Evolutionary conservation across 2,797 vertebrate species (phyloP).

Genomic region (Dallia pectoralis): DNA sequence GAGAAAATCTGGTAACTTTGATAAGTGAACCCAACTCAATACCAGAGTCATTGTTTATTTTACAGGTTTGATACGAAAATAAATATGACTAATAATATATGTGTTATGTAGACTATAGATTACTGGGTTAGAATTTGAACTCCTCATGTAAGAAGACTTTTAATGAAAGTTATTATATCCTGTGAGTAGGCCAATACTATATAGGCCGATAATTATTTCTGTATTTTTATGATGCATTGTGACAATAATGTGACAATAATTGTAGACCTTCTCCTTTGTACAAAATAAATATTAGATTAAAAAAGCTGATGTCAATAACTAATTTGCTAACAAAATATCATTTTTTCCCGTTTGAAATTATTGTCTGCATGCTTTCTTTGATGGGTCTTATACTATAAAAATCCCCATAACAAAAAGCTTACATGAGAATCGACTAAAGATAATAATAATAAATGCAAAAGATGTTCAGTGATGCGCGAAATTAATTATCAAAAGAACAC

Average conservation of each 20-base stretch:
- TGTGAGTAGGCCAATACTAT: not conserved
- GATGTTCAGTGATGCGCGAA: not conserved
- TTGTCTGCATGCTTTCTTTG: not conserved
- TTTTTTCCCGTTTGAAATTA: not conserved
- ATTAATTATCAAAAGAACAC: too few relatives aligned
- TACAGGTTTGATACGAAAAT: too few relatives aligned
- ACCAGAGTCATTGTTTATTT: too few relatives aligned
- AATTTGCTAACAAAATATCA: not conserved
- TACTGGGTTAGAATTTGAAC: too few relatives aligned
- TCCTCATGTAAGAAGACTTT: not conserved
- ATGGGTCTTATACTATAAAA: not conserved
- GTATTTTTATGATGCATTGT: too few relatives aligned
- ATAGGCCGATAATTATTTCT: too few relatives aligned
- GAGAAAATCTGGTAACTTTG: not conserved
- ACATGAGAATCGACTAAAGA: not conserved
- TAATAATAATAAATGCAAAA: not conserved
- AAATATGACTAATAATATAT: too few relatives aligned
- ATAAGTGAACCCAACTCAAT: too few relatives aligned
- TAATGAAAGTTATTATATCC: not conserved
- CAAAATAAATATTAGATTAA: not conserved
- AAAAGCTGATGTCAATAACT: not conserved
- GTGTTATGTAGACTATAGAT: too few relatives aligned
- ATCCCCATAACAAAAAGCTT: not conserved
- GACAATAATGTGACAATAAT: not conserved
- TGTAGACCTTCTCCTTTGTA: not conserved